Base-by-base conservation (phyloP, 2,888 invertebrate species). In the Tubulanus polymorphus region DNA sequence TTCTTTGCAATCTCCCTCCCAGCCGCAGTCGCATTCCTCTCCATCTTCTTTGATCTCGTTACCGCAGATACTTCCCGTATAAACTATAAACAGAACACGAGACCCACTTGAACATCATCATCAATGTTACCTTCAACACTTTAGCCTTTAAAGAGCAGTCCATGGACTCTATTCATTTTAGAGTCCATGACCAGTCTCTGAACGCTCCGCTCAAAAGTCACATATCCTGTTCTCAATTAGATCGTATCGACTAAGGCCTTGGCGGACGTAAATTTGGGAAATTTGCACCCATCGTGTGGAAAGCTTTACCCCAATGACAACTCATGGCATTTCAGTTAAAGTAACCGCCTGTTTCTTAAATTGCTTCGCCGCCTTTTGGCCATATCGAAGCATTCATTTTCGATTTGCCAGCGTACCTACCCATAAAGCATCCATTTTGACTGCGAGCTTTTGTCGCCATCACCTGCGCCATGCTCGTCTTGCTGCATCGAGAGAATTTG, bases 21-120 rank as follows among this genome's bases (percentile, higher is more conserved):
- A 96, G 50, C 97, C 97, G 79, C 97, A 99, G 79, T 99, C 99
- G 76, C 99, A 99, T 80, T 97, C 93, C 81, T 99, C 99, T 48
- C 92, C 93, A 27, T 88, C 90, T 78, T 99, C 99, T 1, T 94
- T 94, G 70, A 99, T 94, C 82, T 95, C 94, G 81, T 99, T 99
- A 53, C 99, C 99, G 80, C 99, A 99, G 85, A 97, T 95, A 30
- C 95, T 91, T 54, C 87, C 88, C 8, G 58, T 60, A 10, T 56
- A 62, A 15, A 48, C 62, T 64, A 53, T n/a, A n/a, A n/a, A n/a
- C n/a, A n/a, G n/a, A n/a, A n/a, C n/a, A n/a, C n/a, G n/a, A n/a
- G n/a, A n/a, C n/a, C n/a, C n/a, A n/a, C n/a, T n/a, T n/a, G n/a
- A n/a, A n/a, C n/a, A n/a, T n/a, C n/a, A n/a, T n/a, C n/a, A n/a